Evolutionary conservation across 2,888 invertebrate genomes (phyloP).

Genomic region (Mechanitis mazaeus): DNA sequence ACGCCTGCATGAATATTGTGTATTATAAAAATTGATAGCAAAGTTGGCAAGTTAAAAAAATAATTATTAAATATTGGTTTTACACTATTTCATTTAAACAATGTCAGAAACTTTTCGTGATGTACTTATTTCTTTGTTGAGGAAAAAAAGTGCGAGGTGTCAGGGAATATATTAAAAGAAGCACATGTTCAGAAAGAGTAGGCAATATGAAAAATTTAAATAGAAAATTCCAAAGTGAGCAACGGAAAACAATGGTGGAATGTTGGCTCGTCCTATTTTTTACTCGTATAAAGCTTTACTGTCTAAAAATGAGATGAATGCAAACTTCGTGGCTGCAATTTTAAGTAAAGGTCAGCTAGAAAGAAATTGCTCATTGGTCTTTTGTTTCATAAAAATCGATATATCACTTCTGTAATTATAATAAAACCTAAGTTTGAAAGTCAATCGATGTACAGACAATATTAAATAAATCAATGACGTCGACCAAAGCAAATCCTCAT

Average conservation of each 20-base stretch:
- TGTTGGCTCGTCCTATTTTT: conserved; percentile 19
- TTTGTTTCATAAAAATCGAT: no score
- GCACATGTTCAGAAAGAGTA: conserved; percentile 31
- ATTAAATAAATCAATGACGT: no score
- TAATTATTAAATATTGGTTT: not conserved
- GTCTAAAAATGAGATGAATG: conserved; percentile 21
- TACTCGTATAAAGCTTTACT: conserved; percentile 23
- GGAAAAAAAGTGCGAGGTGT: conserved; percentile 18
- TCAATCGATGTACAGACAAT: no score
- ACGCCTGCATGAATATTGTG: conserved; percentile 26
- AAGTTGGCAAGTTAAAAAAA: not conserved
- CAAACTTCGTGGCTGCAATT: conserved; percentile 16
- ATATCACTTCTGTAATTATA: no score
- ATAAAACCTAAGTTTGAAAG: no score
- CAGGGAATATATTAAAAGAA: conserved; percentile 29
- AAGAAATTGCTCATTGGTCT: not conserved
- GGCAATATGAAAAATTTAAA: conserved; percentile 42
- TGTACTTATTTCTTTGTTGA: conserved; percentile 2
- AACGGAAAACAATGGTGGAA: conserved; percentile 25
- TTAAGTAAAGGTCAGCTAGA: conserved; percentile 18
- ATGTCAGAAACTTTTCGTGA: not conserved
- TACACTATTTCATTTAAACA: not conserved
- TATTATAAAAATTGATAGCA: no score
- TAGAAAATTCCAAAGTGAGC: conserved; percentile 43
- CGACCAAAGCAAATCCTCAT: not conserved